A percentile compares a stretch with the other conserved stretches of the same genome.
These are phyloP conservation scores for Phyto melanocephala DNA, from an alignment of 2,888 invertebrate species.

Conservation along the genomic window DNA sequence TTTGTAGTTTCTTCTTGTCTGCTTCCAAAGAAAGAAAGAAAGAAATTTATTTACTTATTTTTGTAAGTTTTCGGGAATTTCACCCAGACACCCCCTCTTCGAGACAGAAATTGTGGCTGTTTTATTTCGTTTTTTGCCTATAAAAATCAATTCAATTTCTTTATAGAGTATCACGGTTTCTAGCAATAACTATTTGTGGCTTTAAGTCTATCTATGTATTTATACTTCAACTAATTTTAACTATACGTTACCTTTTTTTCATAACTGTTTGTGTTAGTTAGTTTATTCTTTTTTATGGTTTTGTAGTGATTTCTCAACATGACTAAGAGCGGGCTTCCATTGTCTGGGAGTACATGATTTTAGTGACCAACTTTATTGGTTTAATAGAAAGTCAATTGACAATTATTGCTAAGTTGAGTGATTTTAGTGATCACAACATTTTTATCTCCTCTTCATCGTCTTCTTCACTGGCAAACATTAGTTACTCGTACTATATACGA, in stretches of 20 bases:
- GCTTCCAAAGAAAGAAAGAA: conserved; percentile 47
- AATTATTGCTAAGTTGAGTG: conserved; percentile 70
- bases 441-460: conserved; percentile 2
- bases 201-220: conserved; percentile 12
- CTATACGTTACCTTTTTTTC: neutral
- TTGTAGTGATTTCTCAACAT: conserved; percentile 17
- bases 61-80: conserved; percentile 13
- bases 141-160: conserved; percentile 59
- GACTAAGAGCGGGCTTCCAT: neutral
- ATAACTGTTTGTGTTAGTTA: neutral
- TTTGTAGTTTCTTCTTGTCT: neutral
- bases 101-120: neutral
- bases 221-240: conserved; percentile 47
- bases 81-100: conserved; percentile 36
- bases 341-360: conserved; percentile 64
- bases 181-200: conserved; percentile 38
- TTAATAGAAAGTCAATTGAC: conserved; percentile 76
- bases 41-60: neutral
- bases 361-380: conserved; percentile 61
- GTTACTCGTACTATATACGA: too few species aligned
- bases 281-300: neutral
- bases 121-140: conserved; percentile 24
- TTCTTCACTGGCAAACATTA: neutral
- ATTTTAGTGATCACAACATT: conserved; percentile 53
- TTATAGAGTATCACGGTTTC: conserved; percentile 54